phyloP scores from a whole-genome alignment of 1,140 invertebrate genomes.

The Aplysia californica region DNA sequence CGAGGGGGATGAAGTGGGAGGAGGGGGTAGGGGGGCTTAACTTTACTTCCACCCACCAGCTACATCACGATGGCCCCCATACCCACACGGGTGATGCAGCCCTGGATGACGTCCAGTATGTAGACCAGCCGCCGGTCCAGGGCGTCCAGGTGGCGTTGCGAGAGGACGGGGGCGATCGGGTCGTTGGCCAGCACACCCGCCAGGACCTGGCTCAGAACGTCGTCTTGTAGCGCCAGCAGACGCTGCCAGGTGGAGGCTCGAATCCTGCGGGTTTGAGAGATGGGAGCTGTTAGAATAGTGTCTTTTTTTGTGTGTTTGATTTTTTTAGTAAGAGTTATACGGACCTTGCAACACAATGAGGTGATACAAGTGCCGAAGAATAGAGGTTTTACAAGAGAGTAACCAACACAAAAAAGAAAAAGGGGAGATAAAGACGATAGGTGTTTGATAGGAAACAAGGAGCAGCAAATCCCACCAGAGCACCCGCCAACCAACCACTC shows the following conservation, averaged over 20 bases:
- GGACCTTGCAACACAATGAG: too few relatives aligned
- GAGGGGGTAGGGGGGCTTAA: too few relatives aligned
- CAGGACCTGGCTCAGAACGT: slow-evolving; percentile 71
- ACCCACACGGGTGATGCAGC: slow-evolving; percentile 37
- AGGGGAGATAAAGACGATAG: too few relatives aligned
- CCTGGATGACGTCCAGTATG: slow-evolving; percentile 40
- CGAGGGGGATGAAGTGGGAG: too few relatives aligned
- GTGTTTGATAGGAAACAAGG: background rate
- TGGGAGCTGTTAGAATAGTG: background rate
- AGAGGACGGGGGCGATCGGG: slow-evolving; percentile 75
- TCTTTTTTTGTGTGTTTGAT: background rate
- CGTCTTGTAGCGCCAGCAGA: slow-evolving; percentile 74
- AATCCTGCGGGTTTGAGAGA: slow-evolving; percentile 27
- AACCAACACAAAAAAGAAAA: too few relatives aligned
- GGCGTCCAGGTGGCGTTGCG: slow-evolving; percentile 79
- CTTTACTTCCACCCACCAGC: too few relatives aligned
- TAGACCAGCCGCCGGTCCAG: slow-evolving; percentile 79
- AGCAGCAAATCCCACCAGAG: too few relatives aligned
- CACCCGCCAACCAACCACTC: too few relatives aligned
- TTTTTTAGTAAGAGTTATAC: too few relatives aligned
- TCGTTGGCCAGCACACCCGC: slow-evolving; percentile 69
- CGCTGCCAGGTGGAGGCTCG: slow-evolving; percentile 69
- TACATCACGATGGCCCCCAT: slow-evolving; percentile 25
- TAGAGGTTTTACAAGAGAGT: too few relatives aligned
- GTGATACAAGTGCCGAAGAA: too few relatives aligned